A percentile compares a stretch with the other conserved stretches of the same genome.
These are phyloP conservation scores for Gila orcuttii DNA, from an alignment of 2,113 vertebrate genomes.

Conservation along the genomic window DNA sequence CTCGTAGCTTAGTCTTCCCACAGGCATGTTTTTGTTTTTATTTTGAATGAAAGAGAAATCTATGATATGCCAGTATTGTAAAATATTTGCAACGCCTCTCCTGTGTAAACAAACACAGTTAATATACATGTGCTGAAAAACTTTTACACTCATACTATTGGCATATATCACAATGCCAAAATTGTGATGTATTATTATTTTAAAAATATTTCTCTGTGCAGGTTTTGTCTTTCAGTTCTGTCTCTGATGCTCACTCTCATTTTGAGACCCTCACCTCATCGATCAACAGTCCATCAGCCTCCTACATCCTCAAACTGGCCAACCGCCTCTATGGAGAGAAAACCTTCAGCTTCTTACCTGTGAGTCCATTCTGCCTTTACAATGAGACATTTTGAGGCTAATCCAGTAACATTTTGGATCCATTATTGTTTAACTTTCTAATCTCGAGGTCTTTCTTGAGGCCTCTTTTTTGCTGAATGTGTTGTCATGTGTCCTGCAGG, in stretches of 20 bases:
- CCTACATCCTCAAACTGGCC: conserved; percentile 83
- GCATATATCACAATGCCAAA: no score
- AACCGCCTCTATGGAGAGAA: conserved; percentile 89
- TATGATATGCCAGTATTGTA: not conserved
- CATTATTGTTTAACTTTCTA: not conserved
- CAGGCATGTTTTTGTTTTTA: not conserved
- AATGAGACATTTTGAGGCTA: not conserved
- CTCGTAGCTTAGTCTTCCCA: not conserved
- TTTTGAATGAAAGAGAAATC: not conserved
- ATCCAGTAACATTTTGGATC: not conserved
- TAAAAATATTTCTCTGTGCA: conserved; percentile 58
- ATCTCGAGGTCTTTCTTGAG: not conserved
- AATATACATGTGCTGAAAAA: not conserved
- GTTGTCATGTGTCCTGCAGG: conserved; percentile 65
- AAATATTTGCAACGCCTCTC: not conserved
- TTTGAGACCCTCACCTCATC: conserved; percentile 79
- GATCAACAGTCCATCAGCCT: conserved; percentile 78
- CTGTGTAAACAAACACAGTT: not conserved
- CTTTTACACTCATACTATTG: no score
- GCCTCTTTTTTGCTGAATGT: not conserved
- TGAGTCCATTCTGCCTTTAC: conserved; percentile 61
- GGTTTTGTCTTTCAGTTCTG: conserved; percentile 77
- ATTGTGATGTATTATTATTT: no score
- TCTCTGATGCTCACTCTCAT: conserved; percentile 76
- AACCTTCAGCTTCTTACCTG: conserved; percentile 80